These are phyloP conservation scores for Temnothorax nylanderi DNA, from an alignment of 1,140 invertebrate genomes.

Conservation along the genomic window DNA sequence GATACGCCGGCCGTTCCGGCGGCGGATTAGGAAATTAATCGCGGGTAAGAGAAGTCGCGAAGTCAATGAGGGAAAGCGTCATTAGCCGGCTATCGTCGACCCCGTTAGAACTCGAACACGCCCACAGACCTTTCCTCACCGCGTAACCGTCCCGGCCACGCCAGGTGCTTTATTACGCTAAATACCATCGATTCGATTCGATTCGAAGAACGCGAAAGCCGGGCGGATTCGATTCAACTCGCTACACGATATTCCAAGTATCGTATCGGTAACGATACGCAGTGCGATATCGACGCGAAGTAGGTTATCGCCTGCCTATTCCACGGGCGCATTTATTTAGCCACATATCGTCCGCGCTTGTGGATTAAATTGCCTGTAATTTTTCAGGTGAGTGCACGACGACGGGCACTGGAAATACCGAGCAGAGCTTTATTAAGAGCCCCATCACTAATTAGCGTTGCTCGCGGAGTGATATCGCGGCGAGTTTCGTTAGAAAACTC, in stretches of 20 bases:
- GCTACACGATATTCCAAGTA: background rate
- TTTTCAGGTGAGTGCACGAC: conserved; percentile 30
- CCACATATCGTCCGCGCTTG: background rate
- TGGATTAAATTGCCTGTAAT: conserved; percentile 40
- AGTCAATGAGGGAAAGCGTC: conserved; percentile 32
- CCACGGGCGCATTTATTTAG: conserved; percentile 10
- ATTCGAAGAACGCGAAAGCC: conserved; percentile 30
- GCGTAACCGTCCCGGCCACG: conserved; percentile 14
- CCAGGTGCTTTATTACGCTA: conserved; percentile 49
- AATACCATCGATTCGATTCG: conserved; percentile 53
- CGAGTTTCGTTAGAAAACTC: conserved; percentile 35
- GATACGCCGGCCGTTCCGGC: conserved; percentile 1
- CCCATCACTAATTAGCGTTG: conserved; percentile 61
- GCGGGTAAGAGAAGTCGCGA: conserved; percentile 36
- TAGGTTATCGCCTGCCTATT: conserved; percentile 39
- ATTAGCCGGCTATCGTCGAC: conserved; percentile 38
- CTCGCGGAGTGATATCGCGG: conserved; percentile 24
- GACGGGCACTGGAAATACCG: background rate
- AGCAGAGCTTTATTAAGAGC: conserved; percentile 58
- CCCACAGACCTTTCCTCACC: conserved; percentile 35
- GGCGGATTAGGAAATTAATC: conserved; percentile 40
- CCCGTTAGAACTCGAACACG: conserved; percentile 41
- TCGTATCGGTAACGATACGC: conserved; percentile 15
- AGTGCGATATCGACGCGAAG: conserved; percentile 30
- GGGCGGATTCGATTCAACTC: conserved; percentile 5